phyloP scores from a whole-genome alignment of 2,113 vertebrate species.

The Carlito syrichta region DNA sequence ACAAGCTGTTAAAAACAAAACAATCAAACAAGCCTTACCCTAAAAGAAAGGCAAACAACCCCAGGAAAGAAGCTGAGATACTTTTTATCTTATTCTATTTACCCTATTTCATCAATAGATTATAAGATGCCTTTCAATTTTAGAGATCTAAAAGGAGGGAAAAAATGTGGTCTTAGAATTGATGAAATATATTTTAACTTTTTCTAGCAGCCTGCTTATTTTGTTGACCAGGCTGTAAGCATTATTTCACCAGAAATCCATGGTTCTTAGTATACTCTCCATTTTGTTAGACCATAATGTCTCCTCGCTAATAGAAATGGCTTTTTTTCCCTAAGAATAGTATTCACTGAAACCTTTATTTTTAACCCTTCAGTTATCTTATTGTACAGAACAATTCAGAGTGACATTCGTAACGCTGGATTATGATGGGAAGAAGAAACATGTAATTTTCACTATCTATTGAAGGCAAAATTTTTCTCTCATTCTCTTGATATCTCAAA shows the following conservation, averaged over 20 bases:
- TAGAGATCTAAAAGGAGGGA: neutral
- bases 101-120: neutral
- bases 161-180: neutral
- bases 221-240: neutral
- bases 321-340: neutral
- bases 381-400: neutral
- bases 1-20: conserved; percentile 11
- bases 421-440: neutral
- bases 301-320: neutral
- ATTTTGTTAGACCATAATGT: neutral
- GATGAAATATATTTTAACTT: conserved; percentile 7
- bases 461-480: neutral
- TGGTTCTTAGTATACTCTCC: neutral
- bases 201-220: neutral
- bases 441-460: neutral
- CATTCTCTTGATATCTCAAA: neutral
- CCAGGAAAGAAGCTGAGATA: neutral
- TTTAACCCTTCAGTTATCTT: neutral
- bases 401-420: neutral
- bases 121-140: neutral
- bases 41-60: conserved; percentile 19
- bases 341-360: neutral
- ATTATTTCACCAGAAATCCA: conserved; percentile 29
- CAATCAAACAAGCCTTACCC: conserved; percentile 2
- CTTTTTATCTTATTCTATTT: neutral